Evolutionary conservation across 1,140 invertebrate species (phyloP), one percentile per base, ranked within the genome.

Genomic region (Sesamia nonagrioides): DNA sequence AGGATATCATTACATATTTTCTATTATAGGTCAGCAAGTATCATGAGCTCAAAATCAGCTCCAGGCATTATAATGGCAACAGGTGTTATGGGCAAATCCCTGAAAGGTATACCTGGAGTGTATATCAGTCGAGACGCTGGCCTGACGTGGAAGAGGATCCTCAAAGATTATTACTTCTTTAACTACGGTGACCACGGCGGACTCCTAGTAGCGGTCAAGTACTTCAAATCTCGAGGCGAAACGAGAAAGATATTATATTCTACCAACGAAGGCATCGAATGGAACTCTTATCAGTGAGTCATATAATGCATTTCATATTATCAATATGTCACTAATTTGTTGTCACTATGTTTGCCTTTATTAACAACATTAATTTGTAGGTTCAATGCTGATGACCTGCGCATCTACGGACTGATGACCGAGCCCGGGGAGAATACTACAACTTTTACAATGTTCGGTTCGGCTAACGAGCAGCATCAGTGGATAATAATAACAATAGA

Each of bases 361-460:
- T 50, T 75, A 63, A 75, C 45, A 17, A 63, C 13, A 18, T 78
- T 74, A 68, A 68, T 84, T 85, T 88, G 7, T 79, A 95, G 95
- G 79, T 98, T 99, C 88, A 96, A 96, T 76, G 95, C 96, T 11
- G 95, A 97, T 75, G 96, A 97, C 89, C 95, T 98, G 1, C 95
- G 96, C 37, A 96, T 99, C 15, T 98, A 98, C 91, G 98, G 98
- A 4, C 90, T 99, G 1, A 97, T 98, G 96, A 98, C 98, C 0
- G 98, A 99, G 91, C 98, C 98, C 0, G 98, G 98, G 6, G 98
- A 98, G 91, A 98, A 98, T 91, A 98, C 98, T 0, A 98, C 98
- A 0, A 96, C 98, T 0, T 99, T 99, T 86, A 98, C 98, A 0
- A 96, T 99, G 95, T 99, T 99, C 94, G 98, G 98, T 1, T 98